Conservation (phyloP, 2,113 vertebrate species). For the Capricornis sumatraensis region DNA sequence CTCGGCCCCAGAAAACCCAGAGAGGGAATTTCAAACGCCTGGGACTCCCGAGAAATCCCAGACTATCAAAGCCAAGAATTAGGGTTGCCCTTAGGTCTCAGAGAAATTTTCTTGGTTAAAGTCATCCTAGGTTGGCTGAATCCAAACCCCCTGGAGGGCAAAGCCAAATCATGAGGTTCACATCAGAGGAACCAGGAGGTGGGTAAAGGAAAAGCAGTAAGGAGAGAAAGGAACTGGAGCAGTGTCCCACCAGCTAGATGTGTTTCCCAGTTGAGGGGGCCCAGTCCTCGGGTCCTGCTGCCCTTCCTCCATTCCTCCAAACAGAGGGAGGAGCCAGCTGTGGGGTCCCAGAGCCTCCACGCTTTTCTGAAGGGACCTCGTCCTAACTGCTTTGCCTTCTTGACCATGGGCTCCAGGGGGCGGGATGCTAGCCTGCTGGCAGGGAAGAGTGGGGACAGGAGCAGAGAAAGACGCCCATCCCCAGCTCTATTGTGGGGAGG, state of each 20-base stretch:
- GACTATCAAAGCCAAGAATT: slow-evolving; percentile 48
- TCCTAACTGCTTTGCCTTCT: slow-evolving; percentile 12
- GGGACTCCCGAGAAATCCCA: slow-evolving; percentile 63
- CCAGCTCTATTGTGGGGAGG: slow-evolving; percentile 31
- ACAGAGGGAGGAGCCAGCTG: slow-evolving; percentile 17
- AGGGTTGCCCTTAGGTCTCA: slow-evolving; percentile 33
- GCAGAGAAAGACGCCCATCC: slow-evolving; percentile 54
- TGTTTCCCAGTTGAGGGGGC: neutral
- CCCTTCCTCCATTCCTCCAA: neutral
- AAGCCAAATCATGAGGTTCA: slow-evolving; percentile 49
- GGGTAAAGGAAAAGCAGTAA: neutral
- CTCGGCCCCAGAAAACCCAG: slow-evolving; percentile 55
- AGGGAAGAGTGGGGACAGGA: neutral
- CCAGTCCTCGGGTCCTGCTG: neutral
- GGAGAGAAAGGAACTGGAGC: neutral
- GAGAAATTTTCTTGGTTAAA: slow-evolving; percentile 58
- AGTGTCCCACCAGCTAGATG: neutral
- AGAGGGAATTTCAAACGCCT: slow-evolving; percentile 70
- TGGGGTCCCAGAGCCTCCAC: neutral
- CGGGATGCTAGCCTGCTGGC: slow-evolving; percentile 10
- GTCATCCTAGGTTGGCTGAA: slow-evolving; percentile 26
- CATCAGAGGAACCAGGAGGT: slow-evolving; percentile 4
- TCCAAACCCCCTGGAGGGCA: slow-evolving; percentile 9
- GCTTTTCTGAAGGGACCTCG: slow-evolving; percentile 24
- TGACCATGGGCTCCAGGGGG: slow-evolving; percentile 18